Conservation (phyloP, 2,797 vertebrate genomes). For the Enteromius afrohamiltoni region DNA sequence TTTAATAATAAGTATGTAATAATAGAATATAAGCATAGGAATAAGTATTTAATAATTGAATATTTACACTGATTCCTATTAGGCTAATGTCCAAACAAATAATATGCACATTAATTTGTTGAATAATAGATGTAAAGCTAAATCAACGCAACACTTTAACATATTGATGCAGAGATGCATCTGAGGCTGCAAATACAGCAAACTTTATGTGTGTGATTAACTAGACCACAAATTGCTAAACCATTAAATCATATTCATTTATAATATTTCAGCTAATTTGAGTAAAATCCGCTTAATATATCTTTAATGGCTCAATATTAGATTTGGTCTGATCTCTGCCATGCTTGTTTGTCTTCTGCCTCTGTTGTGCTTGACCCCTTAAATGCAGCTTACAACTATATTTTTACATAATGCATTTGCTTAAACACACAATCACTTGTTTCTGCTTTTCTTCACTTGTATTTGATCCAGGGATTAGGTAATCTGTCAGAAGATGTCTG, state of each 20-base stretch:
- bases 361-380: neutral
- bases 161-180: too few species aligned
- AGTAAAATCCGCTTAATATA: neutral
- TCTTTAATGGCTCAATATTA: neutral
- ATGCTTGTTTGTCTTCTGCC: neutral
- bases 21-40: too few species aligned
- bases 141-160: neutral
- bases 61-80: too few species aligned
- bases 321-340: neutral
- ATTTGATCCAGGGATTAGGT: neutral
- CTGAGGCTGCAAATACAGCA: too few species aligned
- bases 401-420: neutral
- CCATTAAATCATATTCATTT: neutral
- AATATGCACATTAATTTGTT: neutral
- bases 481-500: neutral
- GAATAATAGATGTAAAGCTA: neutral
- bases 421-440: neutral
- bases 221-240: neutral
- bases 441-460: neutral
- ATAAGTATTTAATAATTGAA: too few species aligned
- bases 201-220: too few species aligned
- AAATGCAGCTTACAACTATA: neutral
- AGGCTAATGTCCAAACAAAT: too few species aligned
- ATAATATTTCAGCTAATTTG: neutral
- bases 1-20: too few species aligned